phyloP scores from a whole-genome alignment of 2,797 vertebrate species.

The Sebastes diploproa region DNA sequence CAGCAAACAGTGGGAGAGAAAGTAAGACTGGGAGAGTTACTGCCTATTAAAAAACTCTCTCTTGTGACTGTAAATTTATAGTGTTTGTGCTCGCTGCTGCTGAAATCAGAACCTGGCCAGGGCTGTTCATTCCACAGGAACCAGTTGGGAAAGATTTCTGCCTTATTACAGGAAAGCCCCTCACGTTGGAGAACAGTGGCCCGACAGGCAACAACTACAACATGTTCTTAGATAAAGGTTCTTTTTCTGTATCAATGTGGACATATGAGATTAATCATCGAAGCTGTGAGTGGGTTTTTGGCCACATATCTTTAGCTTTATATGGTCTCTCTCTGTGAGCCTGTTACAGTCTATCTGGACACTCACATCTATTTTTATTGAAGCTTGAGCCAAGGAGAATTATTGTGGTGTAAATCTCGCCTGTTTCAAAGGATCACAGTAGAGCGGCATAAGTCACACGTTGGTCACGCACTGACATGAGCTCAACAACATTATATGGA shows the following conservation, averaged over 20 bases:
- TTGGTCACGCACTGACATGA: not conserved
- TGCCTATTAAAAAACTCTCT: slow-evolving; percentile 91
- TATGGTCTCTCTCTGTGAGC: slow-evolving; percentile 3
- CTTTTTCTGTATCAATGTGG: slow-evolving; percentile 28
- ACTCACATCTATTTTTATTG: slow-evolving; percentile 12
- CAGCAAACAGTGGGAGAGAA: slow-evolving; percentile 73
- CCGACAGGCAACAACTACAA: not conserved
- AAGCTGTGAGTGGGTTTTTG: slow-evolving; percentile 41
- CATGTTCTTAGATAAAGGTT: slow-evolving; percentile 25
- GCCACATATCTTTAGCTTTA: slow-evolving; percentile 18
- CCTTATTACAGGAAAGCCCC: slow-evolving; percentile 47
- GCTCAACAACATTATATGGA: slow-evolving; percentile 3
- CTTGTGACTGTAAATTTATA: slow-evolving; percentile 91
- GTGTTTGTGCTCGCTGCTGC: slow-evolving; percentile 94
- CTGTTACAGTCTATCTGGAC: slow-evolving; percentile 18
- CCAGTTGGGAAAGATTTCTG: slow-evolving; percentile 47
- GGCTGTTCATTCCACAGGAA: slow-evolving; percentile 61
- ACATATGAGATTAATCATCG: slow-evolving; percentile 45
- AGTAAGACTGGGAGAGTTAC: slow-evolving; percentile 79
- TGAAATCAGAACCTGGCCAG: slow-evolving; percentile 93
- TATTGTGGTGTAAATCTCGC: slow-evolving; percentile 34
- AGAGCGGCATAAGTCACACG: slow-evolving; percentile 20
- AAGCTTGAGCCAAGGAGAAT: slow-evolving; percentile 27
- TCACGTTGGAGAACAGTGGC: slow-evolving; percentile 47
- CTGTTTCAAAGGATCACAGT: slow-evolving; percentile 48